Conservation (phyloP, 2,888 invertebrate species). For the Invenusta paracnida region DNA sequence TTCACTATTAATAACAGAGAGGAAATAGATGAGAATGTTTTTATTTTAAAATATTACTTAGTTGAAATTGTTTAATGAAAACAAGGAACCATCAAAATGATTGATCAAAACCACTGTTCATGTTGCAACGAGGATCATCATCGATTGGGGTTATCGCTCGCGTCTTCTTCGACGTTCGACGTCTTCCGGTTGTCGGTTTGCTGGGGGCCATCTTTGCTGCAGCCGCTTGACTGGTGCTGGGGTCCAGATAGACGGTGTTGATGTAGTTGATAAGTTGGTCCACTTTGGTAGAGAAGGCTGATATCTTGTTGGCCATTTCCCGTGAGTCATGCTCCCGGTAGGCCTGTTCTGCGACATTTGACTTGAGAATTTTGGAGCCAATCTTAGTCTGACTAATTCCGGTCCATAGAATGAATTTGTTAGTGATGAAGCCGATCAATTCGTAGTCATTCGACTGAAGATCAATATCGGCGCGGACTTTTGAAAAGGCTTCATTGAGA, state of each 20-base stretch:
- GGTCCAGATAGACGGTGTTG: neutral
- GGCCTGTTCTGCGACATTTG: slow-evolving; percentile 3
- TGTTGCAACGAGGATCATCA: no score
- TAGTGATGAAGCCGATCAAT: slow-evolving; percentile 54
- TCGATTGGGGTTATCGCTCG: neutral
- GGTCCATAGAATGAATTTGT: slow-evolving; percentile 50
- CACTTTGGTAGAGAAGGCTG: slow-evolving; percentile 18
- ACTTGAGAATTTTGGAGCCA: slow-evolving; percentile 27
- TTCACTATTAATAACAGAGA: no score
- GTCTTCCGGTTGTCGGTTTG: neutral
- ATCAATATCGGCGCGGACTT: slow-evolving; percentile 51
- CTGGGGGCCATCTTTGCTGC: neutral
- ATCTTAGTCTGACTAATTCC: slow-evolving; percentile 45
- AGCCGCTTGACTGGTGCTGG: neutral
- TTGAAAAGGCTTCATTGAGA: slow-evolving; percentile 55
- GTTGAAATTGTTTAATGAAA: no score
- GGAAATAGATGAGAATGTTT: no score
- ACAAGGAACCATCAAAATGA: no score
- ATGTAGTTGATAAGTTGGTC: slow-evolving; percentile 34
- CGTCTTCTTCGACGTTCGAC: neutral
- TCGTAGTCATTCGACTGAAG: slow-evolving; percentile 57
- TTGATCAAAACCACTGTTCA: no score
- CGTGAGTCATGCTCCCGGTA: slow-evolving; percentile 24
- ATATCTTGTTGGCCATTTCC: neutral
- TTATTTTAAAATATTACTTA: no score